Base-by-base conservation (phyloP, 1,140 invertebrate species). In the Megalopta genalis region DNA sequence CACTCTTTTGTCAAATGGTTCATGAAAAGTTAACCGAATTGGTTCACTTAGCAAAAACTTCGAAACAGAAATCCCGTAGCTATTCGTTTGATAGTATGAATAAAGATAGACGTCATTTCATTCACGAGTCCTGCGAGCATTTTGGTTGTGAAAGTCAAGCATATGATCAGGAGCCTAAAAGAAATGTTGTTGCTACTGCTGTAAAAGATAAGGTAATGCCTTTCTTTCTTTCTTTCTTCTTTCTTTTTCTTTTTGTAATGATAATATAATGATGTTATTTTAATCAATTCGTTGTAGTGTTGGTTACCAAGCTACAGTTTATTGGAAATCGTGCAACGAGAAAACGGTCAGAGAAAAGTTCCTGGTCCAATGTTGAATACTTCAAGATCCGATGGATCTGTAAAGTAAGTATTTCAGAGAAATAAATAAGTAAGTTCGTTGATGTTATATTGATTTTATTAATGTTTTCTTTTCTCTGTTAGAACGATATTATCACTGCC, bases 81-180 rank as follows among this genome's bases (percentile, higher is more conserved):
- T 96, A 97, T 90, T 97, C 98, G 1, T 99, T 99, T 90, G 96
- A 97, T 14, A 95, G 96, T 14, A 98, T 99, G 97, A 98, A 98
- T 89, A 94, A 97, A 21, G 97, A 98, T 77, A 98, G 98, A 89
- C 94, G 98, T 16, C 94, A 95, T 70, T 96, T 99, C 85, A 95
- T 99, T 12, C 98, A 99, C 91, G 98, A 99, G 89, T 95, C 98
- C 87, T 98, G 97, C 81, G 97, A 98, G 88, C 97, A 97, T 90
- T 99, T 99, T 94, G 98, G 98, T 4, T 97, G 98, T 86, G 96
- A 98, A 88, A 98, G 97, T 79, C 95, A 97, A 64, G 97, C 98
- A 64, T 99, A 98, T 90, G 98, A 99, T 93, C 95, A 96, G 42
- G 98, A 99, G 90, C 98, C 98, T 0, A 98, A 99, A 89, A 94